These are phyloP conservation scores for Peromyscus attwateri DNA, from an alignment of 2,797 vertebrate species.

Conservation along the genomic window DNA sequence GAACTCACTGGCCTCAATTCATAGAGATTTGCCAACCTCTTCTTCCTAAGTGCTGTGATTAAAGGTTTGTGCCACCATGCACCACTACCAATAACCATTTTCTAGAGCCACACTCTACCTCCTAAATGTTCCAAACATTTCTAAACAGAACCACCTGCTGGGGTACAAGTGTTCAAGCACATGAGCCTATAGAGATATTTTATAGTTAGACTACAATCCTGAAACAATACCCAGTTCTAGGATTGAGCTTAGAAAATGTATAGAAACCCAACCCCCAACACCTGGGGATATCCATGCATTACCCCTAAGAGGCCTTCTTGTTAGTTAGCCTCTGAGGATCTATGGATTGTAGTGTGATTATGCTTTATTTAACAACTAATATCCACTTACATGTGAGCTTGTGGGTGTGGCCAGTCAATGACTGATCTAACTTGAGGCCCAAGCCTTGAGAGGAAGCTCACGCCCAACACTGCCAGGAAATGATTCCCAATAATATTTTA, in stretches of 20 bases:
- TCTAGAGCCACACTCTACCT: not conserved
- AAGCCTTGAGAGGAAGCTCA: not conserved
- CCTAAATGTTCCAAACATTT: not conserved
- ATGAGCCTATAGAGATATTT: not conserved
- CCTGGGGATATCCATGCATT: no score
- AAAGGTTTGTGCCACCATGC: not conserved
- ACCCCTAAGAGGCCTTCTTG: not conserved
- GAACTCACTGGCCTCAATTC: no score
- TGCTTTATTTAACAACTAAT: not conserved
- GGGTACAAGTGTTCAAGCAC: not conserved
- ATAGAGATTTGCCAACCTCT: no score
- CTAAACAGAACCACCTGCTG: not conserved
- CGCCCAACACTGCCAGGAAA: not conserved
- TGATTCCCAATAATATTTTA: not conserved
- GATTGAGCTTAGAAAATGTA: not conserved
- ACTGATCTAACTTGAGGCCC: not conserved
- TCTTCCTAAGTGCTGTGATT: no score
- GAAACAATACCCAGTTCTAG: not conserved
- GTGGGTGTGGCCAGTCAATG: not conserved
- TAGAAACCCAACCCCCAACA: not conserved
- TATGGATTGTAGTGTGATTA: not conserved
- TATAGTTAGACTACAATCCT: not conserved
- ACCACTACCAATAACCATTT: not conserved
- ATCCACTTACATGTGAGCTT: not conserved
- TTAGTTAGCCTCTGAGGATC: not conserved